Conservation (phyloP, 2,888 invertebrate genomes). For the Chalcis sispes region DNA sequence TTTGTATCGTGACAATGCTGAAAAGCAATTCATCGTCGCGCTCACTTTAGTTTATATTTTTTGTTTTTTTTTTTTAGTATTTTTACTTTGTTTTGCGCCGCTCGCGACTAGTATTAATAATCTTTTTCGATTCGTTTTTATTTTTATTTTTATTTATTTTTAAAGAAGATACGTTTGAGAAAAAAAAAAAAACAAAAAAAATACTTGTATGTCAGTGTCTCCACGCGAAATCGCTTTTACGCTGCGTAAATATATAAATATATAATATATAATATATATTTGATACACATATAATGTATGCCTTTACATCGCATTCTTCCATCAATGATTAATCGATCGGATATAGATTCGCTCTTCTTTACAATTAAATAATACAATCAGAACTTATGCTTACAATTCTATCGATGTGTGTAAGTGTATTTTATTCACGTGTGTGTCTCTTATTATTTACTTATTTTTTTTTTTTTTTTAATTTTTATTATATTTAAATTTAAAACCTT, state of each 20-base stretch:
- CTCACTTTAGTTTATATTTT: constrained; percentile 48
- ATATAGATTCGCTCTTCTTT: constrained; percentile 58
- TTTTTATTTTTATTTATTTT: too few species aligned
- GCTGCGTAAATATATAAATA: constrained; percentile 58
- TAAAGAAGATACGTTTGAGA: constrained; percentile 48
- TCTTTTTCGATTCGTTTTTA: constrained; percentile 44
- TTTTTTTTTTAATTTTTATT: constrained; percentile 21
- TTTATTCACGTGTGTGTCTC: constrained; percentile 54
- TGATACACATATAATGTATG: constrained; percentile 59
- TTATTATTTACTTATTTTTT: constrained; percentile 41
- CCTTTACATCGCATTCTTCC: constrained; percentile 53
- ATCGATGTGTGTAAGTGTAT: constrained; percentile 59
- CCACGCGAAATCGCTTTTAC: constrained; percentile 53
- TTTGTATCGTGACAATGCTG: constrained; percentile 56
- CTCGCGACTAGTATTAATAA: constrained; percentile 58
- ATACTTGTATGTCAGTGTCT: constrained; percentile 58
- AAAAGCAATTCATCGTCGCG: constrained; percentile 58
- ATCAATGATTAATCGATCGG: constrained; percentile 58
- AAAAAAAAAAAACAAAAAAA: constrained; percentile 56
- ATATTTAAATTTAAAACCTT: constrained; percentile 50
- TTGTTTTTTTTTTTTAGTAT: constrained; percentile 46
- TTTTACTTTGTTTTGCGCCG: constrained; percentile 50
- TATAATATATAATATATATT: constrained; percentile 57
- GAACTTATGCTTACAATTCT: constrained; percentile 58
- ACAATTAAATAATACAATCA: constrained; percentile 60